A percentile compares a stretch with the other conserved stretches of the same genome.
These are phyloP conservation scores for Epistrophella euchroma DNA, from an alignment of 2,888 invertebrate genomes.

Conservation along the genomic window DNA sequence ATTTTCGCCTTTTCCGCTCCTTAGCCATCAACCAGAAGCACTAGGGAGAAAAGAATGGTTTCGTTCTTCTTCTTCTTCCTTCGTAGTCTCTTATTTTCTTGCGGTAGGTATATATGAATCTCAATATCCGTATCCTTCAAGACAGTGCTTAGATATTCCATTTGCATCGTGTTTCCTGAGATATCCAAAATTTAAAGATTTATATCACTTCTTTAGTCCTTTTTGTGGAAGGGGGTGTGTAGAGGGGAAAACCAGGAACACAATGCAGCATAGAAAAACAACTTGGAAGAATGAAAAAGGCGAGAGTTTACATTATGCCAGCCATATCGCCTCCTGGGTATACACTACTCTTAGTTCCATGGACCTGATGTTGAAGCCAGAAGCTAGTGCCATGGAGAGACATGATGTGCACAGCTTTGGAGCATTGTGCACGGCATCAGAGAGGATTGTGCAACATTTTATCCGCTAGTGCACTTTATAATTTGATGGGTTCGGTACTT, in stretches of 20 bases:
- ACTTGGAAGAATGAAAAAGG: conserved; percentile 23
- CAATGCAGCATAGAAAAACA: conserved; percentile 28
- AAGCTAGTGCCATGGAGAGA: conserved; percentile 48
- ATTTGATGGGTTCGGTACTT: conserved; percentile 68
- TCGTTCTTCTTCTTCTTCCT: background rate
- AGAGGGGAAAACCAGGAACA: background rate
- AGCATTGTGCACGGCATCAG: conserved; percentile 20
- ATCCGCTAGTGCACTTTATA: conserved; percentile 72
- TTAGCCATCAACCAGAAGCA: conserved; percentile 53
- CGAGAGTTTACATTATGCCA: conserved; percentile 46
- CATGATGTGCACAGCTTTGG: conserved; percentile 50
- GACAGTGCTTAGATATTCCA: conserved; percentile 72
- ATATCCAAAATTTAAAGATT: conserved; percentile 74
- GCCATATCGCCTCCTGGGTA: conserved; percentile 29
- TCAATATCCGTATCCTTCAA: conserved; percentile 66
- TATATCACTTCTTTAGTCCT: conserved; percentile 50
- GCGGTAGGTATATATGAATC: conserved; percentile 55
- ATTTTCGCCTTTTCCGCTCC: conserved; percentile 53
- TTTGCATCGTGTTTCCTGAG: conserved; percentile 71
- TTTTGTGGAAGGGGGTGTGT: background rate
- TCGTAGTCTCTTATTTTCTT: background rate
- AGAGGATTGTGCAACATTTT: conserved; percentile 68
- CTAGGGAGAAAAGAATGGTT: conserved; percentile 22
- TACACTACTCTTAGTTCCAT: background rate
- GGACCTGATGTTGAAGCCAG: conserved; percentile 7